Evolutionary conservation across 2,797 vertebrate species (phyloP).

Genomic region (Psittacula echo): DNA sequence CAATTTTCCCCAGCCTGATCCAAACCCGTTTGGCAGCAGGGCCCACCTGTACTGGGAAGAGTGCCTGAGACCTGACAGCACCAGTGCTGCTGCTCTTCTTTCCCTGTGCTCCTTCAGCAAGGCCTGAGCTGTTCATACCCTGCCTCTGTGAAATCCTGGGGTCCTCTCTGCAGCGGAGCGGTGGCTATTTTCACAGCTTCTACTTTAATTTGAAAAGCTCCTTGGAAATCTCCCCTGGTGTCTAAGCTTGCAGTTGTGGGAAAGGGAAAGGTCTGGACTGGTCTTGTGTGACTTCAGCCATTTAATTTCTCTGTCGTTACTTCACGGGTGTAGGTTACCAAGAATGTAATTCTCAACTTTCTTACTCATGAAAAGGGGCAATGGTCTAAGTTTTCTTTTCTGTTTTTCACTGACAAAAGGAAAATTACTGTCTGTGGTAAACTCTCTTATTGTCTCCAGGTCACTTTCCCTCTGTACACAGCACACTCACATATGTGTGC

Average conservation of each 20-base stretch:
- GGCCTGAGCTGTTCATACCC: background rate
- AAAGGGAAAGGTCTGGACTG: slow-evolving; percentile 19
- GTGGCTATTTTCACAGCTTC: background rate
- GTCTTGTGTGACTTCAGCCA: slow-evolving; percentile 35
- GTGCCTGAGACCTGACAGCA: background rate
- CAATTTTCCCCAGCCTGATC: background rate
- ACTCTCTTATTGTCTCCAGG: background rate
- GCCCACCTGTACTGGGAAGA: background rate
- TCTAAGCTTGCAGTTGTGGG: slow-evolving; percentile 9
- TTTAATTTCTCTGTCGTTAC: slow-evolving; percentile 64
- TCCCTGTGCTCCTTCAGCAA: background rate
- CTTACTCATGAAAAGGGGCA: background rate
- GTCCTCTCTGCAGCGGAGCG: background rate
- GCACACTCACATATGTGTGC: background rate
- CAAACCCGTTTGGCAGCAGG: background rate
- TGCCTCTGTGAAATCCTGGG: background rate
- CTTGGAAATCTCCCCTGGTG: background rate
- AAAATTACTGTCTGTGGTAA: background rate
- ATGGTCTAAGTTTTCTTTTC: background rate
- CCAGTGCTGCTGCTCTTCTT: background rate
- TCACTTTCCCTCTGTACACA: background rate
- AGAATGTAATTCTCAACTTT: slow-evolving; percentile 13
- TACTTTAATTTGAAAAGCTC: slow-evolving; percentile 10
- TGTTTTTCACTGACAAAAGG: slow-evolving; percentile 31
- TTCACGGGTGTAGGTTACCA: slow-evolving; percentile 44